phyloP scores from a whole-genome alignment of 2,888 invertebrate species.

The Eupithecia centaureata region DNA sequence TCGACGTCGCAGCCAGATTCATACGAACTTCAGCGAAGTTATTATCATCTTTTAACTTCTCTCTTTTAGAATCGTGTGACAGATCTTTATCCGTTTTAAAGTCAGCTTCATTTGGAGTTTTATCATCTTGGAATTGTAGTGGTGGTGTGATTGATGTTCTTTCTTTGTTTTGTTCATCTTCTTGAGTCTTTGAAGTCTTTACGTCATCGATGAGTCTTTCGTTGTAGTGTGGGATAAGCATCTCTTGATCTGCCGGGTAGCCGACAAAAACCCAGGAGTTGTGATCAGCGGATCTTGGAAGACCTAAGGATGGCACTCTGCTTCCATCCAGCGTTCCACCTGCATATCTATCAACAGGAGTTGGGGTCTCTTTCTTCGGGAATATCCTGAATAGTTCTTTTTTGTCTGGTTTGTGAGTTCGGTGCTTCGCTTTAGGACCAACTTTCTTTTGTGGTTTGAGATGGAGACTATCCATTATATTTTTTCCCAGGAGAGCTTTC shows the following conservation, averaged over 20 bases:
- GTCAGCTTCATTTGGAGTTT: slow-evolving; percentile 64
- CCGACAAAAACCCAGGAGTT: slow-evolving; percentile 77
- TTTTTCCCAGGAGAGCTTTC: slow-evolving; percentile 76
- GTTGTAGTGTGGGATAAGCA: slow-evolving; percentile 75
- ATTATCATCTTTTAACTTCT: slow-evolving; percentile 75
- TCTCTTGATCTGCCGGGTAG: slow-evolving; percentile 68
- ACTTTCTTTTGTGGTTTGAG: slow-evolving; percentile 77
- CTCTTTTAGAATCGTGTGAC: slow-evolving; percentile 75
- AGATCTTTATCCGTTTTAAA: slow-evolving; percentile 67
- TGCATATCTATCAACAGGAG: slow-evolving; percentile 62
- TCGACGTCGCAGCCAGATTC: slow-evolving; percentile 77
- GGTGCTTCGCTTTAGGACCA: slow-evolving; percentile 77
- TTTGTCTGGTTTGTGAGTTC: slow-evolving; percentile 67
- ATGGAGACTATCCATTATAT: slow-evolving; percentile 79
- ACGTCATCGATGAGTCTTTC: slow-evolving; percentile 70
- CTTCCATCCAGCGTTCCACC: slow-evolving; percentile 72
- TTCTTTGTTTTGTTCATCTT: slow-evolving; percentile 56
- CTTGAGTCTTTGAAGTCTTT: slow-evolving; percentile 56
- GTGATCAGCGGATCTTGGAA: slow-evolving; percentile 70
- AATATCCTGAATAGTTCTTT: slow-evolving; percentile 75
- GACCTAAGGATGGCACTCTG: slow-evolving; percentile 74
- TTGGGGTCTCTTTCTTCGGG: slow-evolving; percentile 72
- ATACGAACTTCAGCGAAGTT: slow-evolving; percentile 74
- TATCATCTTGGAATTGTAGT: slow-evolving; percentile 77
- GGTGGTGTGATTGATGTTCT: slow-evolving; percentile 76